phyloP scores from a whole-genome alignment of 2,113 vertebrate species.

The Hippoglossus stenolepis region DNA sequence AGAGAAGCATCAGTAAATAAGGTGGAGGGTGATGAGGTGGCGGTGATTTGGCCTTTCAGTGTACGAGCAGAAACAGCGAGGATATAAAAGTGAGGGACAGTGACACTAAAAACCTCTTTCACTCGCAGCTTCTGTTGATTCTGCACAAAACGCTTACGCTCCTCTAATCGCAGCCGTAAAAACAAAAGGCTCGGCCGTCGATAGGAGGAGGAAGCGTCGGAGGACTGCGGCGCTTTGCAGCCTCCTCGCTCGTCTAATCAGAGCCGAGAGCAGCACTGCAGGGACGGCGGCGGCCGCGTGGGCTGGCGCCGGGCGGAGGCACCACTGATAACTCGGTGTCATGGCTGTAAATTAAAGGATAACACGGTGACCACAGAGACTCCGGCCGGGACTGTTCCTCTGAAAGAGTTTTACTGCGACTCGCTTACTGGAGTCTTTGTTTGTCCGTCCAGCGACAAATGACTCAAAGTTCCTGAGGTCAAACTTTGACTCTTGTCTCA shows the following conservation, averaged over 20 bases:
- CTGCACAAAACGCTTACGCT: not conserved
- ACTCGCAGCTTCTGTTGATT: not conserved
- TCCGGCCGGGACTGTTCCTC: no score
- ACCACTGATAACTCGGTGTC: conserved; percentile 22
- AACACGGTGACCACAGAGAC: conserved; percentile 9
- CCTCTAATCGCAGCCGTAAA: not conserved
- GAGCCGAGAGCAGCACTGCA: conserved; percentile 21
- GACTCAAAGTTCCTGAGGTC: no score
- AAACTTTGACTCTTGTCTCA: no score
- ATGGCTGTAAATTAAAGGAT: conserved; percentile 45
- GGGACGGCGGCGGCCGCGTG: no score
- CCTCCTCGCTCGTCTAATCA: conserved; percentile 27
- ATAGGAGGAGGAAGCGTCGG: no score
- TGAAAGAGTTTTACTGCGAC: no score
- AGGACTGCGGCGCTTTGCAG: no score
- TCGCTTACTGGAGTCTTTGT: no score
- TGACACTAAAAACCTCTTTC: not conserved
- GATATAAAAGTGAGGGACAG: conserved; percentile 44
- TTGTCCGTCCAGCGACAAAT: no score
- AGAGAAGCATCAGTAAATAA: not conserved
- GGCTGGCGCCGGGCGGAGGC: not conserved
- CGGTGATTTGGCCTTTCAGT: not conserved
- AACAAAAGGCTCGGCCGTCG: no score
- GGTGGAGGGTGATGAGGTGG: not conserved
- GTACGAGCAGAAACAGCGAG: not conserved